Percentiles rank a stretch among this genome's conserved stretches.
phyloP scores from a whole-genome alignment of 2,888 invertebrate genomes.

The Cryptophagus acutangulus region DNA sequence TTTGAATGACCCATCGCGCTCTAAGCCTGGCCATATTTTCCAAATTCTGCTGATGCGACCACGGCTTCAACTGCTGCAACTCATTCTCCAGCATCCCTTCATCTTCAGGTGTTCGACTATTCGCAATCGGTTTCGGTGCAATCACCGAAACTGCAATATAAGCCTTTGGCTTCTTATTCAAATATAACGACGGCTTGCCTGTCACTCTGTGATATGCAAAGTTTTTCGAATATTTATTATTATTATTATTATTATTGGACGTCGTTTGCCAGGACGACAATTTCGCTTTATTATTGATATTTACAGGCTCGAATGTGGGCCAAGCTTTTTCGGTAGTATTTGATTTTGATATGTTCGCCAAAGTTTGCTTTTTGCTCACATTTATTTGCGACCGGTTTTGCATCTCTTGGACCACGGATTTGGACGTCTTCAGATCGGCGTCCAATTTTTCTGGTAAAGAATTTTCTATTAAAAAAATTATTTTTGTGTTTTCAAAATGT shows the following conservation, averaged over 20 bases:
- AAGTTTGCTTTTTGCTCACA: slow-evolving; percentile 5
- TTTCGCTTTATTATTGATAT: slow-evolving; percentile 17
- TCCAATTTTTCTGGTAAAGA: slow-evolving; percentile 41
- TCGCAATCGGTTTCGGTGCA: slow-evolving; percentile 39
- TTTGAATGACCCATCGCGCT: slow-evolving; percentile 40
- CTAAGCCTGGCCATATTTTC: slow-evolving; percentile 41
- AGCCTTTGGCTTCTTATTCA: slow-evolving; percentile 44
- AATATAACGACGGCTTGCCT: slow-evolving; percentile 39
- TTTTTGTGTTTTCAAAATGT: neutral
- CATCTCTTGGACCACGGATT: slow-evolving; percentile 34
- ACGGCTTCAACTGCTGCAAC: slow-evolving; percentile 44
- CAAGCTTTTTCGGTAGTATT: slow-evolving; percentile 19
- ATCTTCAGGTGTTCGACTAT: slow-evolving; percentile 30
- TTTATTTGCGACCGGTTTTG: slow-evolving; percentile 6
- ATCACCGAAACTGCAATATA: slow-evolving; percentile 48
- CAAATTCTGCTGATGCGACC: slow-evolving; percentile 42
- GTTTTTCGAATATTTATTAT: slow-evolving; percentile 39
- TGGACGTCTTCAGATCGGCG: slow-evolving; percentile 37
- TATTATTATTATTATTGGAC: slow-evolving; percentile 16
- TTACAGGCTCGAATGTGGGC: slow-evolving; percentile 33
- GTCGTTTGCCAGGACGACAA: slow-evolving; percentile 1
- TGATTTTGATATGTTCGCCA: slow-evolving; percentile 6
- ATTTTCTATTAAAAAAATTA: slow-evolving; percentile 1
- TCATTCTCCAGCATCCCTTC: slow-evolving; percentile 42
- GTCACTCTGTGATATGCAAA: slow-evolving; percentile 48